These are phyloP conservation scores for Battus philenor DNA, from an alignment of 1,140 invertebrate species.

Conservation along the genomic window DNA sequence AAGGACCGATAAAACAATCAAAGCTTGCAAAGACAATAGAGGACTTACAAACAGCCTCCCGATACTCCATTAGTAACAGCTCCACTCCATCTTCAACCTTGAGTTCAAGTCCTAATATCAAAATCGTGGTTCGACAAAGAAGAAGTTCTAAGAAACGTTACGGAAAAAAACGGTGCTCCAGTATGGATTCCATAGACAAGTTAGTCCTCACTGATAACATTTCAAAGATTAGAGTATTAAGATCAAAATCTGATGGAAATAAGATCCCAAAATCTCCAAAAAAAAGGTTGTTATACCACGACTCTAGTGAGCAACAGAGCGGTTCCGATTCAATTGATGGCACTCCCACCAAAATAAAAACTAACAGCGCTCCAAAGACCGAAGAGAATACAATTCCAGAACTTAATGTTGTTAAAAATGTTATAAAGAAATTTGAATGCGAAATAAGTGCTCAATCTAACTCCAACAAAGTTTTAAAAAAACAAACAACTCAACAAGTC, in stretches of 20 bases:
- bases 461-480: slow-evolving; percentile 39
- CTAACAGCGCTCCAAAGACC: slow-evolving; percentile 26
- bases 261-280: slow-evolving; percentile 61
- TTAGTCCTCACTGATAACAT: slow-evolving; percentile 37
- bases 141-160: slow-evolving; percentile 54
- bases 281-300: slow-evolving; percentile 52
- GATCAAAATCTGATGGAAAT: slow-evolving; percentile 69
- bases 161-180: slow-evolving; percentile 63
- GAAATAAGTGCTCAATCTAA: slow-evolving; percentile 59
- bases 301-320: slow-evolving; percentile 55
- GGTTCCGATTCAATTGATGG: slow-evolving; percentile 65
- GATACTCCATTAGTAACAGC: slow-evolving; percentile 53
- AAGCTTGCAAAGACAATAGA: slow-evolving; percentile 64
- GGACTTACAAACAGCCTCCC: slow-evolving; percentile 45
- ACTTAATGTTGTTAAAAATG: slow-evolving; percentile 55
- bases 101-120: slow-evolving; percentile 67
- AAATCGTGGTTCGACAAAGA: slow-evolving; percentile 64
- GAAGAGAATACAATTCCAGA: slow-evolving; percentile 24
- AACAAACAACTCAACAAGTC: slow-evolving; percentile 25
- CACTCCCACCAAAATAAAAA: slow-evolving; percentile 35
- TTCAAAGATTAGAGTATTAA: slow-evolving; percentile 54
- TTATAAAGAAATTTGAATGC: slow-evolving; percentile 67
- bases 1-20: slow-evolving; percentile 51
- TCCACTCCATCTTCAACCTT: slow-evolving; percentile 67
- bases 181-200: slow-evolving; percentile 69